Conservation (phyloP, 2,797 vertebrate species). For the Microctenopoma steveboyesi region DNA sequence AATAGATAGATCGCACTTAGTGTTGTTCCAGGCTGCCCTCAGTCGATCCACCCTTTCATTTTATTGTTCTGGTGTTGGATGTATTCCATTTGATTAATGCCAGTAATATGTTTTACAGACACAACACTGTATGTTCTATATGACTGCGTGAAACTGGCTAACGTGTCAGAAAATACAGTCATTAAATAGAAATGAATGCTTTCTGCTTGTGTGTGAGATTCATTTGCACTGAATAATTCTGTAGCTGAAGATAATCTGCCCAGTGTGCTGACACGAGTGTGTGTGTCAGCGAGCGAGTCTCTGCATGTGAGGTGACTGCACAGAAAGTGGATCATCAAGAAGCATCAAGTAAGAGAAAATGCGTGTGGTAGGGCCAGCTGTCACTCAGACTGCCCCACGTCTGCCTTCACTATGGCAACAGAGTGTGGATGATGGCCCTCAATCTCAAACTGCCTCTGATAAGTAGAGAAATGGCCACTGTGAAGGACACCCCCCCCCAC, state of each 20-base stretch:
- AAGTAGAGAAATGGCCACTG: slow-evolving; percentile 53
- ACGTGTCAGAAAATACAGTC: no score
- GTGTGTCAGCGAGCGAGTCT: slow-evolving; percentile 11
- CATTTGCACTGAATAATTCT: slow-evolving; percentile 17
- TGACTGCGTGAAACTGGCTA: neutral
- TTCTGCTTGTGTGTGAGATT: neutral
- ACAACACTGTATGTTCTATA: neutral
- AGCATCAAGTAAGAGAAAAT: slow-evolving; percentile 30
- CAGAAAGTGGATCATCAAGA: slow-evolving; percentile 21
- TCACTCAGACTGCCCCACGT: slow-evolving; percentile 70
- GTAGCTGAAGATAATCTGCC: neutral
- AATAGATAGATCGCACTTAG: no score
- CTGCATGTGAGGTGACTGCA: slow-evolving; percentile 8
- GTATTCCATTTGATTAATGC: no score
- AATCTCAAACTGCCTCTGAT: slow-evolving; percentile 63
- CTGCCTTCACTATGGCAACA: slow-evolving; percentile 73
- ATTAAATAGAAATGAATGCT: no score
- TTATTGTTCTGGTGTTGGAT: no score
- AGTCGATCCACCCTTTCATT: no score
- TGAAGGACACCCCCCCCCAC: slow-evolving; percentile 49
- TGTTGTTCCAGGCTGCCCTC: no score
- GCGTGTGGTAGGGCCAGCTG: slow-evolving; percentile 59
- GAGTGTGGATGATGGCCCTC: slow-evolving; percentile 67
- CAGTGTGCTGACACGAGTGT: slow-evolving; percentile 24
- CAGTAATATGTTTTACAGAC: no score